These are phyloP conservation scores for Mastigias papua DNA, from an alignment of 30 jellyfish, hydroid and myxozoan species.

Conservation along the genomic window DNA sequence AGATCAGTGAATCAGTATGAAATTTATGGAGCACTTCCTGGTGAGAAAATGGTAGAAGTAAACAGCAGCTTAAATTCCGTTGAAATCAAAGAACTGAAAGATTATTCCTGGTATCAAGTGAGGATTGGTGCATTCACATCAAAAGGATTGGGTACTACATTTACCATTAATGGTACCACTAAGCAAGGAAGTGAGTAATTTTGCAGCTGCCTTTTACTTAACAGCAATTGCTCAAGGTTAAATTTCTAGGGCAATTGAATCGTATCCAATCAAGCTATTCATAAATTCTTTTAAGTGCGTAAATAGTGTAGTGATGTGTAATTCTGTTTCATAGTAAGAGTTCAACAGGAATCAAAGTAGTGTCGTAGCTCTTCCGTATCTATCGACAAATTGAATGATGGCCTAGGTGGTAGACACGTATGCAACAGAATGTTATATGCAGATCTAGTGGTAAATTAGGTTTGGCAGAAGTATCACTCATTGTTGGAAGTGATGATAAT, in stretches of 20 bases:
- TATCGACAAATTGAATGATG: neutral
- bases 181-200: slow-evolving; percentile 38
- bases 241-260: neutral
- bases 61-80: slow-evolving; percentile 13
- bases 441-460: no score
- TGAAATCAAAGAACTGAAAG: slow-evolving; percentile 25
- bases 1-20: slow-evolving; percentile 63
- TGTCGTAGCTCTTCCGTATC: neutral
- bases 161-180: slow-evolving; percentile 46
- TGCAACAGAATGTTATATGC: neutral
- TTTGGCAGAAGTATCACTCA: no score
- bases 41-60: slow-evolving; percentile 64
- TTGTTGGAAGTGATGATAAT: no score
- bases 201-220: no score
- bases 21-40: slow-evolving; percentile 56
- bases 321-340: no score
- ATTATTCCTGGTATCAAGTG: slow-evolving; percentile 55
- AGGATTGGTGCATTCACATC: slow-evolving; percentile 69
- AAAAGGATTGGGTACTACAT: slow-evolving; percentile 46
- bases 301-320: no score
- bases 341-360: neutral
- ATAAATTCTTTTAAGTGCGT: no score
- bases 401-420: neutral
- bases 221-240: neutral
- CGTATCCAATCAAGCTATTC: no score